Evolutionary conservation across 2,113 vertebrate genomes (phyloP), one percentile per base, ranked within the genome.

Genomic region (Meriones unguiculatus): DNA sequence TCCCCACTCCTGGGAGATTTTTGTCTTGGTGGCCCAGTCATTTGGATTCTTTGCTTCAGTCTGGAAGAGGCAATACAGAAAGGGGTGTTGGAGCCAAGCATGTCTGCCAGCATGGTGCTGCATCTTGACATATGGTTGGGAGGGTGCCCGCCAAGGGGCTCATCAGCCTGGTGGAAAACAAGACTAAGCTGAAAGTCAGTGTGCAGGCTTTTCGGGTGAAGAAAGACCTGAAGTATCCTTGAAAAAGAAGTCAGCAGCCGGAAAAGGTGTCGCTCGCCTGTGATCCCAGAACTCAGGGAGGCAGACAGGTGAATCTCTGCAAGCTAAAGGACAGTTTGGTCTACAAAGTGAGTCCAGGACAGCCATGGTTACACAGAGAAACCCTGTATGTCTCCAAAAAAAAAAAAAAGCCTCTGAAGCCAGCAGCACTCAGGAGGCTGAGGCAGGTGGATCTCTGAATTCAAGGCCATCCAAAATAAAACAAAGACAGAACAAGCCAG

Each of bases 51-150:
- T 84, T 25, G 57, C 7, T 84, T 41, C 24, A 2, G 5, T 41
- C 57, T 64, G 57, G 57, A 64, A 84, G 54, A 81, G 52, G 32
- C 78, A 22, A 1, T 12, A 32, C 52, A 81, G 35, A n/a, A 12
- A 81, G 24, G n/a, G 59, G n/a, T 17, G n/a, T 28, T 41, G 57
- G 81, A 17, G 3, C 3, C 0, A 28, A 30, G 13, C 59, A 64
- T 1, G 41, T 64, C 57, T 64, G n/a, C 24, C 59, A 5, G n/a
- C 81, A 18, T 17, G n/a, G 35, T 38, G 80, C 80, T 38, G 12
- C 6, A 24, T 24, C 24, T 6, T 59, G 20, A 8, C n/a, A 11
- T 24, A 9, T 0, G 9, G 3, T 7, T 4, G 12, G 52, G 7
- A 50, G 54, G 22, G 9, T 2, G 12, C 12, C 38, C 57, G 28